Conservation (phyloP, 2,888 invertebrate genomes). For the Andrena marginata region DNA sequence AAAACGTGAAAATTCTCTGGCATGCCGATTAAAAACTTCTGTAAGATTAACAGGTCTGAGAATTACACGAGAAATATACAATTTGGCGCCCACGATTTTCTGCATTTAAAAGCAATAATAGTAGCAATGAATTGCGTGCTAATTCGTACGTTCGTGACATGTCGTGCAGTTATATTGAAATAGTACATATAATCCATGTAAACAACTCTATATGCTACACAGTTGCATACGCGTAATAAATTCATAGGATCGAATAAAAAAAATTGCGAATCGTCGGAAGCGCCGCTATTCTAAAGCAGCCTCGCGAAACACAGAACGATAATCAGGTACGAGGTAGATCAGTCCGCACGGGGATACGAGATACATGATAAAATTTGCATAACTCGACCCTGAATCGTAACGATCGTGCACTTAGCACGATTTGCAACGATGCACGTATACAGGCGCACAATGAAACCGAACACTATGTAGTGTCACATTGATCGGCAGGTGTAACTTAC, state of each 20-base stretch:
- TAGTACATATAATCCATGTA: neutral
- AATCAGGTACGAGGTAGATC: slow-evolving; percentile 12
- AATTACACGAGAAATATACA: too few relatives aligned
- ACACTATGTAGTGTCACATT: slow-evolving; percentile 59
- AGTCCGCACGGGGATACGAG: slow-evolving; percentile 27
- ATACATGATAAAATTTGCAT: slow-evolving; percentile 65
- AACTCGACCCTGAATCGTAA: slow-evolving; percentile 73
- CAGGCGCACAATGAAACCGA: slow-evolving; percentile 39
- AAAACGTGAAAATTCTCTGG: too few relatives aligned
- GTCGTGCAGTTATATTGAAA: neutral
- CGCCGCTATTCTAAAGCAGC: slow-evolving; percentile 2
- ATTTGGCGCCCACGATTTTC: too few relatives aligned
- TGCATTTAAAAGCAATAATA: too few relatives aligned
- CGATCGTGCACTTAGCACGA: slow-evolving; percentile 67
- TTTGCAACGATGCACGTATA: slow-evolving; percentile 56
- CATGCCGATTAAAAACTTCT: too few relatives aligned
- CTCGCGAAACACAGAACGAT: slow-evolving; percentile 2
- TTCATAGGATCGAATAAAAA: neutral
- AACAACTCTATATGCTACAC: neutral
- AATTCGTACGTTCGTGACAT: neutral
- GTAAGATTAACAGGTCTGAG: too few relatives aligned
- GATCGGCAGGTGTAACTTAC: slow-evolving; percentile 65
- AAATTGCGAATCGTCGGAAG: slow-evolving; percentile 10
- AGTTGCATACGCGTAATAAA: neutral
- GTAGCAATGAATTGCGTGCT: neutral